Evolutionary conservation across 2,113 vertebrate species (phyloP), one percentile per base, ranked within the genome.

Genomic region (Furnarius figulus): DNA sequence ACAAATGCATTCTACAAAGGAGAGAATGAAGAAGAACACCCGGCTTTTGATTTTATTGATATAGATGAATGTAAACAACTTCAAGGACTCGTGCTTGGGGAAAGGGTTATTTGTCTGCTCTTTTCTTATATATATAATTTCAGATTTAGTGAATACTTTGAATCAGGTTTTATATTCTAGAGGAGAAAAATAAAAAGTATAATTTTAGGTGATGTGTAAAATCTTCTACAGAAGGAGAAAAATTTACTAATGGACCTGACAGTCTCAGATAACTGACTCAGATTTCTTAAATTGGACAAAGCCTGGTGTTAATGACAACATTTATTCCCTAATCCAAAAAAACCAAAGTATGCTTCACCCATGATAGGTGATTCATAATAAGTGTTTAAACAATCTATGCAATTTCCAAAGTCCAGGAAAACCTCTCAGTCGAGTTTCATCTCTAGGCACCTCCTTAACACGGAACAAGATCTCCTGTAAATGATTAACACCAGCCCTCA

Each of bases 41-140:
- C 73, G 28, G 95, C 91, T 96, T 97, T 95, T 81, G 71, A 75
- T 82, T 93, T 94, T 94, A 94, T 91, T 94, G 89, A 65, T 92
- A 94, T 53, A 85, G 87, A 87, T 80, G 44, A 93, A 92, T 52
- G 86, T 91, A 95, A 76, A 80, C 87, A 96, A 89, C 70, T 95
- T 89, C 81, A 77, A 81, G 59, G 84, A 86, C 10, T 24, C 4
- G 62, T 63, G 84, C 75, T 95, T 84, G 40, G 13, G 33, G 31
- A 84, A 88, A 89, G 76, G 11, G 8, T 17, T 73, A 47, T 70
- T 89, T 62, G 24, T 13, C 83, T 75, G 59, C 30, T 58, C 28
- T 62, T 85, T 72, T 55, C 28, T 25, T 47, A 46, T 27, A 42
- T 10, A 6, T 40, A 52, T 37, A 16, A 37, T 50, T 63, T 96